Evolutionary conservation across 2,113 vertebrate genomes (phyloP), one percentile per base, ranked within the genome.

Genomic region (Physeter macrocephalus): DNA sequence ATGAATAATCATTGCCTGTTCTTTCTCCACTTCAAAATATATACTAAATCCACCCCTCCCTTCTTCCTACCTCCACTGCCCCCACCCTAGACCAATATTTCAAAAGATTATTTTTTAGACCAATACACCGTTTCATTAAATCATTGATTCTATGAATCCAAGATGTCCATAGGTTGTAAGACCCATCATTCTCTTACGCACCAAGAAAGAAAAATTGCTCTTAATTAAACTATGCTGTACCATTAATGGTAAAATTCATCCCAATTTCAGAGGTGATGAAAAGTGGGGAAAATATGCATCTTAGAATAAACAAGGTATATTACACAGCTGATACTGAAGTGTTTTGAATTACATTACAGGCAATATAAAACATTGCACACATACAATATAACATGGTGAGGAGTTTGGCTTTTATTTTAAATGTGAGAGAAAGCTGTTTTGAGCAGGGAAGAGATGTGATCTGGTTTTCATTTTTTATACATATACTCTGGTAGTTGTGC

Each of bases 281-380:
- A 96, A 57, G 31, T 92, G 41, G 14, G 14, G 52, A 43, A 96
- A 75, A 46, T n/a, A 77, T 31, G 52, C 21, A 82, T 78, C 36
- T 92, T 77, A 84, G 8, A 97, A 78, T 78, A 95, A 95, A 43
- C 77, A 86, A 75, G 34, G 39, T 72, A 71, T 46, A 69, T 62
- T 46, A 85, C 29, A 82, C 11, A 78, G 46, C 18, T 62, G 21
- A 92, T 78, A 83, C 9, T 31, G n/a, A 92, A 96, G 25, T 39
- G 41, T 81, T 85, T 64, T 91, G 69, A 92, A 94, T 54, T 94
- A 71, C 72, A 39, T 83, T 61, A 39, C 62, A 82, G 75, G 86
- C 5, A 27, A 52, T 41, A 59, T 46, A 69, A 66, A 87, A 61
- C 1, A n/a, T 18, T 88, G 57, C 46, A 86, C 67, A 67, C 39